A percentile compares a stretch with the other conserved stretches of the same genome.
Evolutionary conservation across 2,888 invertebrate genomes (phyloP).

Genomic region (Scrobipalpa atriplicella): DNA sequence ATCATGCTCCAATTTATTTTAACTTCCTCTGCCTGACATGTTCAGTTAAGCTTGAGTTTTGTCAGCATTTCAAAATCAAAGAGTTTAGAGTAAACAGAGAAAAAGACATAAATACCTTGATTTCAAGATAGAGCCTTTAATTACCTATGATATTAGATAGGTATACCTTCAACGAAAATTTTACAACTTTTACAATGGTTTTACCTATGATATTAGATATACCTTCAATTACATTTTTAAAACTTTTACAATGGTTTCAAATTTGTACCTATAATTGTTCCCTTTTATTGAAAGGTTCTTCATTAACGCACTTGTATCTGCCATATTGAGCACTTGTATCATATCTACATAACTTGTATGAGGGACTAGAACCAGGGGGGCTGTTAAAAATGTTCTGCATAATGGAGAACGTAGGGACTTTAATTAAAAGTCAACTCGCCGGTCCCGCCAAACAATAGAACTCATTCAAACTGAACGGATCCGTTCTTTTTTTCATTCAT

Average conservation of each 20-base stretch:
- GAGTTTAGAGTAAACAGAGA: too few species aligned
- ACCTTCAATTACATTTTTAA: too few species aligned
- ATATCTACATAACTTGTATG: slow-evolving; percentile 30
- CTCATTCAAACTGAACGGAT: slow-evolving; percentile 64
- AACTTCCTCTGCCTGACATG: not conserved
- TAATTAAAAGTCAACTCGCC: slow-evolving; percentile 77
- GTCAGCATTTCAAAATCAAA: too few species aligned
- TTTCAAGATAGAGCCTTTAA: too few species aligned
- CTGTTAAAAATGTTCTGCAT: slow-evolving; percentile 71
- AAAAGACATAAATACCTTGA: too few species aligned
- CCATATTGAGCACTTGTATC: not conserved
- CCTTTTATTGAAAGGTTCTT: not conserved
- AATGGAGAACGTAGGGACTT: slow-evolving; percentile 71
- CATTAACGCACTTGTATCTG: not conserved
- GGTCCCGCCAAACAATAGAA: slow-evolving; percentile 65
- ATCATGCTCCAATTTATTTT: not conserved
- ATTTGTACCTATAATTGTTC: too few species aligned
- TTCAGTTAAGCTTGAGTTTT: not conserved
- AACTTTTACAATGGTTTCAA: too few species aligned
- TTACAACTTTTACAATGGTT: too few species aligned
- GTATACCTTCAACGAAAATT: too few species aligned
- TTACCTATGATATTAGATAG: too few species aligned
- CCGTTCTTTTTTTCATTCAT: slow-evolving; percentile 57
- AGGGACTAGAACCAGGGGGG: slow-evolving; percentile 46
- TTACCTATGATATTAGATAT: too few species aligned